Conservation (phyloP, 2,797 vertebrate genomes). For the Sebastes nivosus region DNA sequence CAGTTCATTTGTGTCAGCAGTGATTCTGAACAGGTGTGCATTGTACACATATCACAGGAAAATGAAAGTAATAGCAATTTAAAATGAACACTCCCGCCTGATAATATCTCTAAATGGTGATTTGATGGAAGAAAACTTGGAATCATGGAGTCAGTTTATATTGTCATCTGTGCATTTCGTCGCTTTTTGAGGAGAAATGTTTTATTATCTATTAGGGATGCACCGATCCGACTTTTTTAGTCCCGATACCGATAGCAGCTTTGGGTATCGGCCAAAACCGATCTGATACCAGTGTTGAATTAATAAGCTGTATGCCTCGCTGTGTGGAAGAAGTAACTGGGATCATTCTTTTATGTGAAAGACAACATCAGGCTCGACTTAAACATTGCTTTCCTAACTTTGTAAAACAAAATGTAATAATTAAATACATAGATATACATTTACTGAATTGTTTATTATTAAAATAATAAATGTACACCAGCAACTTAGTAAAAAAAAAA, state of each 20-base stretch:
- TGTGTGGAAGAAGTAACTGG: too few species aligned
- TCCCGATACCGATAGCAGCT: background rate
- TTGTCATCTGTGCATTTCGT: conserved; percentile 16
- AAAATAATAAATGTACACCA: too few species aligned
- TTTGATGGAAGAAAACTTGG: background rate
- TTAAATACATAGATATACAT: too few species aligned
- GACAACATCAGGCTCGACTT: too few species aligned
- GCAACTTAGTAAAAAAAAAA: too few species aligned
- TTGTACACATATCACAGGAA: background rate
- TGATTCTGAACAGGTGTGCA: background rate
- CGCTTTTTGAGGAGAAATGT: conserved; percentile 2
- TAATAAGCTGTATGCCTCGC: too few species aligned
- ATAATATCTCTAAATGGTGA: background rate
- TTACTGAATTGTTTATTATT: too few species aligned
- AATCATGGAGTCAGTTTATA: background rate
- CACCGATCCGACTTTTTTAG: background rate
- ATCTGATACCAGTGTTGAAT: too few species aligned
- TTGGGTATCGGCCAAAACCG: background rate
- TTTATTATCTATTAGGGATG: background rate
- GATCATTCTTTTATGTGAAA: too few species aligned
- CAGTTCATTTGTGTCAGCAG: background rate
- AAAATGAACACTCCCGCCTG: background rate
- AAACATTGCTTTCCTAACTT: too few species aligned
- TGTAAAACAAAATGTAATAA: too few species aligned
- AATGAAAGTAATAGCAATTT: background rate